Percentiles rank a stretch among this genome's conserved stretches.
Evolutionary conservation across 2,113 vertebrate species (phyloP).

Genomic region (Atlantisia rogersi): DNA sequence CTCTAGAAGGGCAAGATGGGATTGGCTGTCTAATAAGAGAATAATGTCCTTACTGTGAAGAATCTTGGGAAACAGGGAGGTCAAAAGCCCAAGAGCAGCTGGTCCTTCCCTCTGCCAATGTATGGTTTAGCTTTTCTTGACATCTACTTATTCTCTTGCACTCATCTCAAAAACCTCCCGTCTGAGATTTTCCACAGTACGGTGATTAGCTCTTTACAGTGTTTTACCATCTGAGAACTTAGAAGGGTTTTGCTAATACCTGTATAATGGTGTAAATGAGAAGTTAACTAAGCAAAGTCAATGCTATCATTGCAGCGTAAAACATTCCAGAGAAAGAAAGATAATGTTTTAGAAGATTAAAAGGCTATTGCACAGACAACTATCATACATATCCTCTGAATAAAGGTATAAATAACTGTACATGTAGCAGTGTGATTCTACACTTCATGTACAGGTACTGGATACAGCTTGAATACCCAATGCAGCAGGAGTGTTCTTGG

Average conservation of each 20-base stretch:
- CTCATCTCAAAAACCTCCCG: background rate
- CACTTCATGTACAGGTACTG: too few relatives aligned
- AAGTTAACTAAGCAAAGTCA: background rate
- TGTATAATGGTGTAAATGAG: background rate
- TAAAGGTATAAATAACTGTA: background rate
- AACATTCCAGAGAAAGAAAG: background rate
- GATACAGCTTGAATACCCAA: too few relatives aligned
- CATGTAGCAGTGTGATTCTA: background rate
- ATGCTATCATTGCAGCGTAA: background rate
- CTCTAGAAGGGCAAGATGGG: background rate
- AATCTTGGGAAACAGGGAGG: background rate
- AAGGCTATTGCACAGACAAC: background rate
- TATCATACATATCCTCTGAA: accelerated
- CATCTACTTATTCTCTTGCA: background rate
- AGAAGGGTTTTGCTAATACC: background rate
- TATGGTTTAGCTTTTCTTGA: background rate
- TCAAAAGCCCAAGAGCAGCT: background rate
- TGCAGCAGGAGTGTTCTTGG: background rate
- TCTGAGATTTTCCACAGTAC: background rate
- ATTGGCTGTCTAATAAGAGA: background rate
- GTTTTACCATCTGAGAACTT: background rate
- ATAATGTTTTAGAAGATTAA: background rate
- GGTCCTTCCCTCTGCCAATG: background rate
- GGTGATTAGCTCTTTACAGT: background rate
- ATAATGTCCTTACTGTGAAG: background rate